Conservation (phyloP, 2,888 invertebrate species). For the Anoplius nigerrimus region DNA sequence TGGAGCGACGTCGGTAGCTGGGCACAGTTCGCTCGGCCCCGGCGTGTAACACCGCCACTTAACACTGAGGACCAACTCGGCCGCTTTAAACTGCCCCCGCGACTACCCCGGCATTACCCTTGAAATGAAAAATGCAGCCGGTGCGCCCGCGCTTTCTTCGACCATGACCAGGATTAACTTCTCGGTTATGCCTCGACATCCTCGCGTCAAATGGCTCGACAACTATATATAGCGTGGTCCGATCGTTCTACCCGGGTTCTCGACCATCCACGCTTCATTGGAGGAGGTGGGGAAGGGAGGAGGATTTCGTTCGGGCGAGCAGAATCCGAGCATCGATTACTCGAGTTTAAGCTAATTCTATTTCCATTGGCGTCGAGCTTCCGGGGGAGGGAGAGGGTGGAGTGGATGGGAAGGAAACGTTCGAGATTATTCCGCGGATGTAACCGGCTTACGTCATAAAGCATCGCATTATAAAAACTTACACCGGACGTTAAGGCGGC, state of each 20-base stretch:
- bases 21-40: constrained; percentile 53
- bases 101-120: constrained; percentile 40
- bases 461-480: constrained; percentile 7
- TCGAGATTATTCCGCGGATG: background rate
- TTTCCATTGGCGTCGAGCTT: background rate
- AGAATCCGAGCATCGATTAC: background rate
- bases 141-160: constrained; percentile 30
- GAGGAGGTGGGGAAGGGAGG: too few species aligned
- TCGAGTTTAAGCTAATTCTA: background rate
- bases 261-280: too few species aligned
- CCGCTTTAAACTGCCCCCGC: constrained; percentile 43
- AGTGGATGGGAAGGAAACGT: too few species aligned
- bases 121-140: constrained; percentile 53
- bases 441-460: constrained; percentile 16
- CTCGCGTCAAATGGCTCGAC: background rate
- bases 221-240: background rate
- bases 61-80: constrained; percentile 48
- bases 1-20: constrained; percentile 49
- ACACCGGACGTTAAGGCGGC: constrained; percentile 15
- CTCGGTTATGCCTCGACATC: constrained; percentile 28
- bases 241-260: background rate
- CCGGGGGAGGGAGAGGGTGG: too few species aligned
- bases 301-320: too few species aligned
- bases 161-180: constrained; percentile 44
- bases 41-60: constrained; percentile 52